A percentile compares a stretch with the other conserved stretches of the same genome.
These are phyloP conservation scores for Odontocolon sp. DNA, from an alignment of 2,888 invertebrate species.

Conservation along the genomic window DNA sequence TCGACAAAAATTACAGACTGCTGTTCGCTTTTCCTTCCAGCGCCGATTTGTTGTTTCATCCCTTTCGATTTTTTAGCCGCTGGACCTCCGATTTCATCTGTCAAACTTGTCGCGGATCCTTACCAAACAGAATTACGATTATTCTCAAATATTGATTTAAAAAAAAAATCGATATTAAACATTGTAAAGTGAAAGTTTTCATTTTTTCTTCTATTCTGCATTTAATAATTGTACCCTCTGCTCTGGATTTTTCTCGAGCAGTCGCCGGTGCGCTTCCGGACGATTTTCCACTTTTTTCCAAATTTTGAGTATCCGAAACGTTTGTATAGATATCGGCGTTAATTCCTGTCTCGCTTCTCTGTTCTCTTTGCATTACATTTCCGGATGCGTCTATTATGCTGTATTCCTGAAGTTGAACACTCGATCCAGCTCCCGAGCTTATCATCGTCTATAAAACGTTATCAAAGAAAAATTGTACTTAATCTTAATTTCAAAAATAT, in stretches of 20 bases:
- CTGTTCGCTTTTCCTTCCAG: conserved; percentile 50
- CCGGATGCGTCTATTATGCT: conserved; percentile 67
- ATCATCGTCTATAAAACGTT: conserved; percentile 78
- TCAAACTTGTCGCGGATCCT: conserved; percentile 11
- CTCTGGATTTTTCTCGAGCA: conserved; percentile 42
- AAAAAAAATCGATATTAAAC: not conserved
- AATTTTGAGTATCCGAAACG: not conserved
- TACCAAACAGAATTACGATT: not conserved
- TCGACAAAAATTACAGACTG: conserved; percentile 69
- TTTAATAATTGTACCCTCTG: conserved; percentile 7
- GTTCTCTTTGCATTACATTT: conserved; percentile 54
- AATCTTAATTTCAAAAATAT: no score
- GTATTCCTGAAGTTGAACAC: conserved; percentile 77
- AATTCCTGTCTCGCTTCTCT: conserved; percentile 28
- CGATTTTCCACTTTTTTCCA: conserved; percentile 34
- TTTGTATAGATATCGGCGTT: conserved; percentile 59
- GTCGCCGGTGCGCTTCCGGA: conserved; percentile 57
- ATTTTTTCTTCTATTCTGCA: no score
- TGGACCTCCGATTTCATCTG: not conserved
- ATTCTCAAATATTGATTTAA: not conserved
- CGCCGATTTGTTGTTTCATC: conserved; percentile 60
- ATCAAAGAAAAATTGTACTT: not conserved
- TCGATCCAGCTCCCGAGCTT: conserved; percentile 73
- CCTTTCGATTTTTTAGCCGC: conserved; percentile 54
- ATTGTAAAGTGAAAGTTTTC: no score